Conservation (phyloP, 1,140 invertebrate genomes). For the Lordiphosa clarofinis region DNA sequence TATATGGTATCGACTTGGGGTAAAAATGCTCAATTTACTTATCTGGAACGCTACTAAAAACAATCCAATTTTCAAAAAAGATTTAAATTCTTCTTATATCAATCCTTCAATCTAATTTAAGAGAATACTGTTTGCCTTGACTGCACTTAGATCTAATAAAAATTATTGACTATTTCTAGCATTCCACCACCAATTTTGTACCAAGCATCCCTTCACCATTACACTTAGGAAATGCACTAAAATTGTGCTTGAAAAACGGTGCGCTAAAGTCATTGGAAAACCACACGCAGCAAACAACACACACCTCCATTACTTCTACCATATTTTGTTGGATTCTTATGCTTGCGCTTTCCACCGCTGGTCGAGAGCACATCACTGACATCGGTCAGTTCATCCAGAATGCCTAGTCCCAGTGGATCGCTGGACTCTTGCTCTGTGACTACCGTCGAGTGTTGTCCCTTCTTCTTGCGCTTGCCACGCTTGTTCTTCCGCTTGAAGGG, state of each 20-base stretch:
- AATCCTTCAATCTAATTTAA: too few relatives aligned
- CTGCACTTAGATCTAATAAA: too few relatives aligned
- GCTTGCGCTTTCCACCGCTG: slow-evolving; percentile 62
- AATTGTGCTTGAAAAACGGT: slow-evolving; percentile 67
- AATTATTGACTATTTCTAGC: background rate
- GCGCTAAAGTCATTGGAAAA: slow-evolving; percentile 74
- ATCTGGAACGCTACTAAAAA: too few relatives aligned
- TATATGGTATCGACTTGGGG: too few relatives aligned
- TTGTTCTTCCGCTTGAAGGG: slow-evolving; percentile 50
- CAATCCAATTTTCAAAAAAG: too few relatives aligned
- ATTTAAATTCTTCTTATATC: too few relatives aligned
- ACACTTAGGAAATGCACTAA: slow-evolving; percentile 46
- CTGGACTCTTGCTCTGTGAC: slow-evolving; percentile 57
- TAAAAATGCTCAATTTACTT: too few relatives aligned
- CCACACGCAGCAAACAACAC: slow-evolving; percentile 78
- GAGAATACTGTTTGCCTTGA: too few relatives aligned
- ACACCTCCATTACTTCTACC: slow-evolving; percentile 79
- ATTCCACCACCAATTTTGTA: background rate
- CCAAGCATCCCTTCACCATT: too few relatives aligned
- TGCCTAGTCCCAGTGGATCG: slow-evolving; percentile 52
- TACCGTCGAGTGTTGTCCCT: slow-evolving; percentile 45
- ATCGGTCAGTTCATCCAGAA: slow-evolving; percentile 65
- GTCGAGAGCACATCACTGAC: slow-evolving; percentile 36
- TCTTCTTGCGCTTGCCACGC: slow-evolving; percentile 64
- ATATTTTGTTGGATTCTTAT: slow-evolving; percentile 72